Percentiles rank a stretch among this genome's conserved stretches.
phyloP scores from a whole-genome alignment of 2,113 vertebrate species.

The Dicaeum eximium region DNA sequence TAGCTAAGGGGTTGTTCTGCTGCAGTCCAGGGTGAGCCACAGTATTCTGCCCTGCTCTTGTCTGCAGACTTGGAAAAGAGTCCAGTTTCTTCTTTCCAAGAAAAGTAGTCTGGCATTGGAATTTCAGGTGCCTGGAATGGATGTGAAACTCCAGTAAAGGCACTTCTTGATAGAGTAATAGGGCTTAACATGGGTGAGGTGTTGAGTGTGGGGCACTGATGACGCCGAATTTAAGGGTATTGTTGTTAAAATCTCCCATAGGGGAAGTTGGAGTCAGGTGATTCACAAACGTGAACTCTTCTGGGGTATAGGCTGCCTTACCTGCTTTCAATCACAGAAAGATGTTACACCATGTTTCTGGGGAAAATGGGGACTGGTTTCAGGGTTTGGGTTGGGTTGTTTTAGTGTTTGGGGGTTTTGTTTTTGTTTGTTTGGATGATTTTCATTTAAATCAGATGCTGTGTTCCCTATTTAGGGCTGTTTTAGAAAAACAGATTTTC shows the following conservation, averaged over 20 bases:
- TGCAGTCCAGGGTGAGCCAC: background rate
- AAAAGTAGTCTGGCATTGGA: background rate
- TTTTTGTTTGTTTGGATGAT: background rate
- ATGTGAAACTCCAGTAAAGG: background rate
- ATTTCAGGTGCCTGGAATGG: background rate
- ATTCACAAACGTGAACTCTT: background rate
- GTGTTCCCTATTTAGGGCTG: background rate
- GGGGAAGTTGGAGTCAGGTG: background rate
- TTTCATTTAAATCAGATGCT: background rate
- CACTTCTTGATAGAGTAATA: background rate
- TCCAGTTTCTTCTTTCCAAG: background rate
- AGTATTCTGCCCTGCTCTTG: background rate
- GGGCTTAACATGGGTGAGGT: background rate
- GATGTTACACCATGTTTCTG: background rate
- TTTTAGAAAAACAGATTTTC: background rate
- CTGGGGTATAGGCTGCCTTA: background rate
- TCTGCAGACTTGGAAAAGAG: background rate
- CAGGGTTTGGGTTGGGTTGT: background rate
- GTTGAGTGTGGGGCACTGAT: background rate
- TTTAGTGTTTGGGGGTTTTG: background rate
- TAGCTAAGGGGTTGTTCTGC: background rate
- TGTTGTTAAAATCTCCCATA: background rate
- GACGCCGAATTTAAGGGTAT: background rate
- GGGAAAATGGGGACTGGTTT: background rate
- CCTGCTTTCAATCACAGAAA: background rate